These are phyloP conservation scores for Zele albiditarsus DNA, from an alignment of 2,888 invertebrate genomes.

Conservation along the genomic window DNA sequence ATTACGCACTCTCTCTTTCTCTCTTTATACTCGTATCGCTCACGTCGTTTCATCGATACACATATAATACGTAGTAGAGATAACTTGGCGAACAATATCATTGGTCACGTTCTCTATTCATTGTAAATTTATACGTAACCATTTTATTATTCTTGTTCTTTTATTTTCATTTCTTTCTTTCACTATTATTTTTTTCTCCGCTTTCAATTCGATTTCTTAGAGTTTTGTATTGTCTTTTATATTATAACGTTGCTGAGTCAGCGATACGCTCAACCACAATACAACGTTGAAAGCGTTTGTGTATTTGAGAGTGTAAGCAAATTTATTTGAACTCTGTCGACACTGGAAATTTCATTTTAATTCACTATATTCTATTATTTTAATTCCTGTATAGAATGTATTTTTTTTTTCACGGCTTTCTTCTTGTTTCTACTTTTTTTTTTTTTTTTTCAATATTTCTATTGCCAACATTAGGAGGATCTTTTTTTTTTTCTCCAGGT, in stretches of 20 bases:
- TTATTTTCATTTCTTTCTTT: background rate
- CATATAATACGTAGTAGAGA: background rate
- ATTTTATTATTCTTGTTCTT: background rate
- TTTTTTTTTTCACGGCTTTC: slow-evolving; percentile 3
- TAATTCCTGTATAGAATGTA: background rate
- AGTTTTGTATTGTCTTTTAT: background rate
- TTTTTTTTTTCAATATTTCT: background rate
- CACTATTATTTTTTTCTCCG: background rate
- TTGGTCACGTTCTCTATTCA: background rate
- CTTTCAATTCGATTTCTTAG: too few relatives aligned
- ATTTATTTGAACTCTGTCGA: slow-evolving; percentile 9
- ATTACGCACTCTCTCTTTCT: background rate
- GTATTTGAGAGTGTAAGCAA: slow-evolving; percentile 11
- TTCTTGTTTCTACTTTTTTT: background rate
- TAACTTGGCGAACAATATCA: too few relatives aligned
- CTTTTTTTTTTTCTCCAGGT: background rate
- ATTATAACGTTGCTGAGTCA: background rate
- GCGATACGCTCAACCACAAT: background rate
- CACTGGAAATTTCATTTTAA: background rate
- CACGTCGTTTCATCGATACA: background rate
- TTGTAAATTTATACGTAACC: background rate
- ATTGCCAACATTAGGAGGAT: background rate
- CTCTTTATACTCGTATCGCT: background rate
- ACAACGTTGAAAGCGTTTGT: background rate
- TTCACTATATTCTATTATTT: slow-evolving; percentile 20